Base-by-base conservation (phyloP, 2,113 vertebrate species). In the Brachionichthys hirsutus region DNA sequence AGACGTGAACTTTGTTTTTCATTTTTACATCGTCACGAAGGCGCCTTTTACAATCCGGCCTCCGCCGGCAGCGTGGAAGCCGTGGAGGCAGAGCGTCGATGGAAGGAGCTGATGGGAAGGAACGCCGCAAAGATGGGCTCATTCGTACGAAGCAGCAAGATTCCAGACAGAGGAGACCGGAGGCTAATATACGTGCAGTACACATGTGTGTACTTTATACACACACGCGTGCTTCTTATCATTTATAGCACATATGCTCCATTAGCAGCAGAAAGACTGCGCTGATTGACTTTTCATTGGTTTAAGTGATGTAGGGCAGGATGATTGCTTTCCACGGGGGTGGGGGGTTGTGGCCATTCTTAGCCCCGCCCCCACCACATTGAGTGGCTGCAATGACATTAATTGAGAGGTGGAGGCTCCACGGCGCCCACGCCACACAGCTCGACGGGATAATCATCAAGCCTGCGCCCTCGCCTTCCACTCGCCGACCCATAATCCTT, bases 211-310 rank as follows among this genome's bases (percentile, higher is more conserved):
- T 30, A 30, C 8, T 30, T 30, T 30, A 30, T 30, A 38, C 3
- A 12, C 8, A 10, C 50, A 43, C 4, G 13, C 62, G n/a, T 35
- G 69, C 47, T 45, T 17, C 62, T 83, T 80, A 87, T 92, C 80
- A 85, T 65, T 67, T 69, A 63, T 17, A 62, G 59, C 75, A 55
- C 78, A 78, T 70, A 41, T 6, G 58, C 82, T 66, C 69, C 69
- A 83, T 84, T 75, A 82, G 70, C 71, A 42, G 54, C 54, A n/a
- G 45, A 46, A 67, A 67, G 71, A 75, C 75, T 77, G 77, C 70
- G 70, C 78, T 84, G 75, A 86, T 87, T 84, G 81, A 85, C 84
- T 82, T 87, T 77, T 83, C 85, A 89, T 89, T 84, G 84, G 77
- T 73, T 67, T 58, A 58, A 58, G 73, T 30, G 42, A 75, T 24